Percentiles rank a stretch among this genome's conserved stretches.
These are phyloP conservation scores for Ciconia stormi DNA, from an alignment of 2,113 vertebrate genomes.

Conservation along the genomic window DNA sequence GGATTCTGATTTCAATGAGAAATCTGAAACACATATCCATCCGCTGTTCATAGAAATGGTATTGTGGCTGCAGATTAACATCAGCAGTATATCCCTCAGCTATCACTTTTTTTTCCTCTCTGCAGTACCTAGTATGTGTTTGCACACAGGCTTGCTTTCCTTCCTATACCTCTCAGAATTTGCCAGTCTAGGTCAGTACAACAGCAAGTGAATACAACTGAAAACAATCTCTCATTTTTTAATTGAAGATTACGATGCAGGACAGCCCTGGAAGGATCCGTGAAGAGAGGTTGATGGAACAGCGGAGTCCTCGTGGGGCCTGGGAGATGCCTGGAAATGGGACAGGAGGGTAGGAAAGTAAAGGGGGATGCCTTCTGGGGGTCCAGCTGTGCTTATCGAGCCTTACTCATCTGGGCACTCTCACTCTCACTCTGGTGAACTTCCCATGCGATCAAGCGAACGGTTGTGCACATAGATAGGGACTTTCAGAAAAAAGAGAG, in stretches of 20 bases:
- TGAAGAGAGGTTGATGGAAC: not conserved
- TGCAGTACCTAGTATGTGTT: not conserved
- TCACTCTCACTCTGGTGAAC: not conserved
- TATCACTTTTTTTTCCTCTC: not conserved
- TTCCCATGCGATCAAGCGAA: not conserved
- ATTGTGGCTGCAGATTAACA: not conserved
- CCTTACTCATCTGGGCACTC: not conserved
- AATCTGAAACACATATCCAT: not conserved
- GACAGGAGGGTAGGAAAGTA: not conserved
- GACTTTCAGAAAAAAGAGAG: not conserved
- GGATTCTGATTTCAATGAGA: not conserved
- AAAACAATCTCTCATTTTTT: not conserved
- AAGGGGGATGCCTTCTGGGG: not conserved
- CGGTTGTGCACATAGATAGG: not conserved
- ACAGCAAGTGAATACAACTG: not conserved
- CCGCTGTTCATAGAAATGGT: accelerated
- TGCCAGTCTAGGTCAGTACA: not conserved
- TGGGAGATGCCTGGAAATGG: not conserved
- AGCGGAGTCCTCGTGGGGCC: not conserved
- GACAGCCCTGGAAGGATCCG: not conserved
- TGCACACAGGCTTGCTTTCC: not conserved
- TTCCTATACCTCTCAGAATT: not conserved
- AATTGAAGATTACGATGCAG: not conserved
- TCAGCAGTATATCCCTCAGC: not conserved
- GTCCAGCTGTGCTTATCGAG: not conserved